Percentiles rank a stretch among this genome's conserved stretches.
These are phyloP conservation scores for Helleia helle DNA, from an alignment of 2,888 invertebrate genomes.

Conservation along the genomic window DNA sequence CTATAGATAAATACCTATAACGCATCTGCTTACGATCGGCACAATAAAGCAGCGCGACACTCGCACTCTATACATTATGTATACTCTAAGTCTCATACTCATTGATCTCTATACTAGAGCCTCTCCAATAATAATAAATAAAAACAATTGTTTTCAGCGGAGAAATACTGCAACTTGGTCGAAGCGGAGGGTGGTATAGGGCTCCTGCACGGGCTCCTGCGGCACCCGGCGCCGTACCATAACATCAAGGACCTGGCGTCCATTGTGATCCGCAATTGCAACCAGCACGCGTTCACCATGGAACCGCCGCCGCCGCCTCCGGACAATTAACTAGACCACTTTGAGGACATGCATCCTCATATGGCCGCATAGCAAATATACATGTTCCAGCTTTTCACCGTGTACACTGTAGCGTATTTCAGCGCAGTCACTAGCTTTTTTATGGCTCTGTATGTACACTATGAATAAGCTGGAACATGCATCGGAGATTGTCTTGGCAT, in stretches of 20 bases:
- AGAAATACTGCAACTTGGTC: slow-evolving; percentile 93
- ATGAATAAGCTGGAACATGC: too few relatives aligned
- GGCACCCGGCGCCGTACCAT: slow-evolving; percentile 76
- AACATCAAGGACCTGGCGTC: slow-evolving; percentile 80
- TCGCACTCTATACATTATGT: too few relatives aligned
- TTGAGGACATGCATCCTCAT: slow-evolving; percentile 42
- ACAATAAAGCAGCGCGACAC: too few relatives aligned
- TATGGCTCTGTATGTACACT: too few relatives aligned
- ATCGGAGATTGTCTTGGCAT: too few relatives aligned
- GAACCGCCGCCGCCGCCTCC: slow-evolving; percentile 19
- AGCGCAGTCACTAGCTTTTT: too few relatives aligned
- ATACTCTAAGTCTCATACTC: too few relatives aligned
- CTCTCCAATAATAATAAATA: too few relatives aligned
- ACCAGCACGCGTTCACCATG: slow-evolving; percentile 25
- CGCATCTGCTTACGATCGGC: too few relatives aligned
- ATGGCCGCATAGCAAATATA: slow-evolving; percentile 30
- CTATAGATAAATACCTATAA: too few relatives aligned
- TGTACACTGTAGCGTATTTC: too few relatives aligned
- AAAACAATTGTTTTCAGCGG: slow-evolving; percentile 80
- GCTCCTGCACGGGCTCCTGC: slow-evolving; percentile 78
- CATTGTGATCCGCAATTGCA: slow-evolving; percentile 80
- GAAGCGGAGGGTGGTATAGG: slow-evolving; percentile 88
- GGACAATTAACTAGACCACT: slow-evolving; percentile 50
- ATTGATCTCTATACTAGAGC: too few relatives aligned
- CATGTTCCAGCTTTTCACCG: slow-evolving; percentile 5